Percentiles rank a stretch among this genome's conserved stretches.
These are phyloP conservation scores for Heliconius melpomene DNA, from an alignment of 1,140 invertebrate genomes.

Conservation along the genomic window DNA sequence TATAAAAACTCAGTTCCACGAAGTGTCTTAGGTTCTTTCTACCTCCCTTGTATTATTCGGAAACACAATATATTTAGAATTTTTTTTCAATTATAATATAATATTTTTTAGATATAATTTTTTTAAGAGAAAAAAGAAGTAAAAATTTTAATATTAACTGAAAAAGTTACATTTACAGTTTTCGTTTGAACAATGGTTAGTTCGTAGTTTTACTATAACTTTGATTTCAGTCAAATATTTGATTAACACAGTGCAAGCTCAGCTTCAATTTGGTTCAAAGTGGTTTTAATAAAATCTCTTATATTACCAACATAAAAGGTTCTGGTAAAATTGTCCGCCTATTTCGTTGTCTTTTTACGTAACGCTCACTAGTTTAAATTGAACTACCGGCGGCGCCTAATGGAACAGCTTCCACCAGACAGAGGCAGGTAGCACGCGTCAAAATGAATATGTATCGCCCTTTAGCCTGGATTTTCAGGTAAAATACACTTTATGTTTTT, in stretches of 20 bases:
- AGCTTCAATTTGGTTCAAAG: not conserved
- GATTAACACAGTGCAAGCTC: not conserved
- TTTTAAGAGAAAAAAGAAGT: no score
- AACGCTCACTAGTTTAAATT: conserved; percentile 39
- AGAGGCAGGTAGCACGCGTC: conserved; percentile 26
- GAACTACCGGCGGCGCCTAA: conserved; percentile 35
- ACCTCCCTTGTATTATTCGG: no score
- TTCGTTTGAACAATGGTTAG: not conserved
- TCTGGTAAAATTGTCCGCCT: conserved; percentile 14
- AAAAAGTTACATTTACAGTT: not conserved
- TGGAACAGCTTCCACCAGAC: conserved; percentile 36
- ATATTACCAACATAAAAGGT: conserved; percentile 22
- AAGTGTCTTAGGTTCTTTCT: no score
- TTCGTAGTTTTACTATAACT: not conserved
- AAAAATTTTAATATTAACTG: not conserved
- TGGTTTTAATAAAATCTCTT: conserved; percentile 10
- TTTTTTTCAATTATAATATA: no score
- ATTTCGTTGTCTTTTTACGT: conserved; percentile 32
- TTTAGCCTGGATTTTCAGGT: conserved; percentile 30
- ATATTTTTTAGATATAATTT: no score
- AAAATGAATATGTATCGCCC: conserved; percentile 34
- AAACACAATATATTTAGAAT: no score
- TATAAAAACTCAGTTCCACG: no score
- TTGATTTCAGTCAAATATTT: conserved; percentile 6
- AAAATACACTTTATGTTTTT: conserved; percentile 22